A percentile compares a stretch with the other conserved stretches of the same genome.
These are phyloP conservation scores for Camponotus vicinus DNA, from an alignment of 1,140 invertebrate genomes.

Conservation along the genomic window DNA sequence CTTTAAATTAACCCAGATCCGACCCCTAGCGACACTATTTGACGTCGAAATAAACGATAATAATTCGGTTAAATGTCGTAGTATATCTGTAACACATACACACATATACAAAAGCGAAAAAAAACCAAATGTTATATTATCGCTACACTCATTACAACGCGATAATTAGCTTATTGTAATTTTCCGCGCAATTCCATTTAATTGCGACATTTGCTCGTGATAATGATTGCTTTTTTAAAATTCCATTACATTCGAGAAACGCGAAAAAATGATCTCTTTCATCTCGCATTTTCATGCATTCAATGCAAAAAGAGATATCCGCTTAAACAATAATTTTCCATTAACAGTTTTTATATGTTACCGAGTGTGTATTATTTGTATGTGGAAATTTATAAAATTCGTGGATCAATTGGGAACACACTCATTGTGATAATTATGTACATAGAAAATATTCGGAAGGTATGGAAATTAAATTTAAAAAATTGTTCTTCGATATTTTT, in stretches of 20 bases:
- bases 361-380: neutral
- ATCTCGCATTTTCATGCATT: neutral
- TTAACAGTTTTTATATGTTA: slow-evolving; percentile 22
- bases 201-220: neutral
- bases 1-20: slow-evolving; percentile 77
- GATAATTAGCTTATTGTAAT: slow-evolving; percentile 22
- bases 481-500: neutral
- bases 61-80: slow-evolving; percentile 65
- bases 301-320: neutral
- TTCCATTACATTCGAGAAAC: neutral
- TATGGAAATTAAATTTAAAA: slow-evolving; percentile 19
- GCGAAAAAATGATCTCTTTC: neutral
- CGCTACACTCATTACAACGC: neutral
- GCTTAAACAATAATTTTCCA: slow-evolving; percentile 55
- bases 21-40: slow-evolving; percentile 43
- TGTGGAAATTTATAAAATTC: slow-evolving; percentile 10
- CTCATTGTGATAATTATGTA: slow-evolving; percentile 21
- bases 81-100: neutral
- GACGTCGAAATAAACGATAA: slow-evolving; percentile 45
- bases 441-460: neutral
- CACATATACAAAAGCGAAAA: neutral
- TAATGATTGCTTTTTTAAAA: slow-evolving; percentile 15
- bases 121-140: slow-evolving; percentile 3
- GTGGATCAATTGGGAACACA: slow-evolving; percentile 2
- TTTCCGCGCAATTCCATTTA: slow-evolving; percentile 5